Evolutionary conservation across 92 coral and sea anemone genomes (phyloP).

Genomic region (Parazoanthus atlanticus): DNA sequence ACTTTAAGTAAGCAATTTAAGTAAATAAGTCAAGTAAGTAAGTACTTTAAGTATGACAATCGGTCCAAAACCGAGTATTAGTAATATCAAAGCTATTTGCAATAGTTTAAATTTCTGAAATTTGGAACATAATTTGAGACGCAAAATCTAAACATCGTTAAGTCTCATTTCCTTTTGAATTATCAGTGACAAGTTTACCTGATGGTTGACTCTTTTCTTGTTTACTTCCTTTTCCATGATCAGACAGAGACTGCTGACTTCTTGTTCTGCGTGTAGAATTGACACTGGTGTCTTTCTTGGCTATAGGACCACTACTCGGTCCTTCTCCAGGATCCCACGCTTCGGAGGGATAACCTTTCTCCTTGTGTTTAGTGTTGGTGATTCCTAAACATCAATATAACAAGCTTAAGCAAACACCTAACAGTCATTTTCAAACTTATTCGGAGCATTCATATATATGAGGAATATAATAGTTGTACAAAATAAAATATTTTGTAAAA

Average conservation of each 20-base stretch:
- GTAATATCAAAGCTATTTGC: too few relatives aligned
- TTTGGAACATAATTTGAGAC: too few relatives aligned
- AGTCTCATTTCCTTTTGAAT: not conserved
- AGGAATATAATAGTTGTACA: too few relatives aligned
- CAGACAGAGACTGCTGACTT: not conserved
- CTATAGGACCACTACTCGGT: not conserved
- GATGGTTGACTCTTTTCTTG: not conserved
- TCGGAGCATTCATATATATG: too few relatives aligned
- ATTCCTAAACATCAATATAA: not conserved
- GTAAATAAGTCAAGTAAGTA: too few relatives aligned
- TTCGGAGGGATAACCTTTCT: not conserved
- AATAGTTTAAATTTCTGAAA: too few relatives aligned
- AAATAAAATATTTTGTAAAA: too few relatives aligned
- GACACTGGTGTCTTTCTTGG: not conserved
- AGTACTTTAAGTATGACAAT: too few relatives aligned
- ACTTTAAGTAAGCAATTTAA: too few relatives aligned
- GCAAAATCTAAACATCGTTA: not conserved
- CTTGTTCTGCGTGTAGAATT: not conserved
- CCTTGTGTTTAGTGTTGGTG: not conserved
- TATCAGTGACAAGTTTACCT: not conserved
- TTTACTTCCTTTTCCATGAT: not conserved
- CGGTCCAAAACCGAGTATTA: too few relatives aligned
- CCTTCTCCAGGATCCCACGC: not conserved
- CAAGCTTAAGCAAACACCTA: too few relatives aligned
- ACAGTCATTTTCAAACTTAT: too few relatives aligned